Percentiles rank a stretch among this genome's conserved stretches.
Evolutionary conservation across 30 jellyfish, hydroid and myxozoan genomes (phyloP).

Genomic region (Aurelia aurita complex sp. Pacific): DNA sequence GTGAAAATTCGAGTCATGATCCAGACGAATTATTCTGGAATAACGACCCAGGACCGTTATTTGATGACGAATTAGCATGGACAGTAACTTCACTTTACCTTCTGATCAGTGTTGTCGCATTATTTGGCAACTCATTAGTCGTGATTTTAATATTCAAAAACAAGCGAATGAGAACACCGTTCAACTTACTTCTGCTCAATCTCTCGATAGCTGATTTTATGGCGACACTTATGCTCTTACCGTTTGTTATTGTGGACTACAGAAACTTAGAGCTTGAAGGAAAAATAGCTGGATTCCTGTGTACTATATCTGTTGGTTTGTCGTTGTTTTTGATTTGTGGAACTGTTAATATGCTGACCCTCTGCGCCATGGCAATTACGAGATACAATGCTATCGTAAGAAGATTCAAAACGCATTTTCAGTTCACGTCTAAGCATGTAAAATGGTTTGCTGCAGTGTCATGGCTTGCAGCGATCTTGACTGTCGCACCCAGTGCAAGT

Average conservation of each 20-base stretch:
- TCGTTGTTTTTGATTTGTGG: neutral
- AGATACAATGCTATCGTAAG: slow-evolving; percentile 14
- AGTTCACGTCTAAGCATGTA: neutral
- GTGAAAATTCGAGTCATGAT: no score
- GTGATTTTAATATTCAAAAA: neutral
- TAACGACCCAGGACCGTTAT: no score
- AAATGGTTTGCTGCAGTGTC: neutral
- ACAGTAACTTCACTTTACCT: no score
- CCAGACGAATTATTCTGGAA: no score
- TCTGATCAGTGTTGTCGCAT: no score
- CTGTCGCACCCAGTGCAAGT: neutral
- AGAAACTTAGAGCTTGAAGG: neutral
- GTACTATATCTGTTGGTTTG: slow-evolving; percentile 11
- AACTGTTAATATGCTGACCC: slow-evolving; percentile 1
- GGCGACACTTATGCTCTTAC: neutral
- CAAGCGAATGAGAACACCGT: neutral
- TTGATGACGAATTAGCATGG: no score
- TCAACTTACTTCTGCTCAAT: slow-evolving; percentile 4
- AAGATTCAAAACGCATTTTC: neutral
- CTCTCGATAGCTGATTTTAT: slow-evolving; percentile 14
- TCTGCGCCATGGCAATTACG: neutral
- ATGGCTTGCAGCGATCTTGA: slow-evolving; percentile 1
- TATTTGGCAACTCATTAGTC: no score
- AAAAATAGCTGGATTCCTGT: slow-evolving; percentile 7
- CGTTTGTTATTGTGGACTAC: slow-evolving; percentile 1